phyloP scores from a whole-genome alignment of 2,797 vertebrate species.

The Danio aesculapii region DNA sequence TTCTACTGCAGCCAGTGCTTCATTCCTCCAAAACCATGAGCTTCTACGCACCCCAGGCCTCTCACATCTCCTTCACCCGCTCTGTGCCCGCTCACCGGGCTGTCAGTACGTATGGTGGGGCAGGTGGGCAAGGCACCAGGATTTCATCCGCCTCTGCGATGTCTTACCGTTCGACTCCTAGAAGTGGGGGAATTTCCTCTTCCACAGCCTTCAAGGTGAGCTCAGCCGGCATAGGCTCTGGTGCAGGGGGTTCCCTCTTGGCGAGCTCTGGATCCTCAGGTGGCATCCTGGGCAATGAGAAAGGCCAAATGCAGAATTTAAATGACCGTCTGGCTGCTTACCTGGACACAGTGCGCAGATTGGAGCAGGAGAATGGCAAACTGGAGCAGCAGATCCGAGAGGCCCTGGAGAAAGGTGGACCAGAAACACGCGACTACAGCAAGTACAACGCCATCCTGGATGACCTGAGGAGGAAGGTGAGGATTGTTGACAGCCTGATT shows the following conservation, averaged over 20 bases:
- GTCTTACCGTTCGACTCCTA: conserved; percentile 67
- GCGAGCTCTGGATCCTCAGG: conserved; percentile 36
- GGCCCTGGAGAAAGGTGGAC: conserved; percentile 85
- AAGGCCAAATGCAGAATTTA: conserved; percentile 91
- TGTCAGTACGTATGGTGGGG: conserved; percentile 71
- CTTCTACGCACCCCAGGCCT: conserved; percentile 50
- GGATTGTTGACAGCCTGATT: conserved; percentile 22
- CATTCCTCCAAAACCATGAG: conserved; percentile 70
- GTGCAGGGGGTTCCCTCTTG: conserved; percentile 50
- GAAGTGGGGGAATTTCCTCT: conserved; percentile 61
- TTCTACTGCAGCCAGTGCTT: background rate
- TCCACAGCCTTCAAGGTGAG: conserved; percentile 81
- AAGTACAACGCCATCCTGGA: conserved; percentile 84
- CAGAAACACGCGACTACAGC: conserved; percentile 82
- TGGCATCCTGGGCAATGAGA: conserved; percentile 81
- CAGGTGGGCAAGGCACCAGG: conserved; percentile 68
- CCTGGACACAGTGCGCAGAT: conserved; percentile 86
- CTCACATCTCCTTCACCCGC: conserved; percentile 64
- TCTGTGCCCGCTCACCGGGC: conserved; percentile 65
- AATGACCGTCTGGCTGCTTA: conserved; percentile 90
- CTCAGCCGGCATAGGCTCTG: conserved; percentile 73
- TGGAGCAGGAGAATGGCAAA: conserved; percentile 84
- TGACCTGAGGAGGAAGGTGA: conserved; percentile 87
- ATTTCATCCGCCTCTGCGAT: conserved; percentile 69
- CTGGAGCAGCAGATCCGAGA: conserved; percentile 89